Percentiles rank a stretch among this genome's conserved stretches.
Conservation (phyloP, 2,888 invertebrate genomes). For the Molanna angustata region DNA sequence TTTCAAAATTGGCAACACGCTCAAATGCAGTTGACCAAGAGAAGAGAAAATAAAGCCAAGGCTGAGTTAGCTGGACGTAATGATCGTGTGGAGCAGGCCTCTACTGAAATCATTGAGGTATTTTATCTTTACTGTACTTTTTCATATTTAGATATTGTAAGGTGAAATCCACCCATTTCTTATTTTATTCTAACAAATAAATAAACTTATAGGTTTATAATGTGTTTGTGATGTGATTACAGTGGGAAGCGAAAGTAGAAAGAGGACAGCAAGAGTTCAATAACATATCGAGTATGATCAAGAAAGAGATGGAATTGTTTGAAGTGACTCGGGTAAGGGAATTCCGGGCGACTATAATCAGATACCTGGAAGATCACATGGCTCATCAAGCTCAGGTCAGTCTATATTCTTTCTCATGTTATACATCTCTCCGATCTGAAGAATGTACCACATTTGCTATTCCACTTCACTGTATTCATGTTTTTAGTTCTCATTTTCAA, state of each 20-base stretch:
- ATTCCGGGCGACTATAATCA: conserved; percentile 84
- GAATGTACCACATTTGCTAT: no score
- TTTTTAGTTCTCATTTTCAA: no score
- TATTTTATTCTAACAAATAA: not conserved
- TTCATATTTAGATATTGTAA: no score
- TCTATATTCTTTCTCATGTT: no score
- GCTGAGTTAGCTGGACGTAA: conserved; percentile 84
- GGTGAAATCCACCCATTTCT: no score
- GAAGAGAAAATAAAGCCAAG: conserved; percentile 91
- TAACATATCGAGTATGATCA: conserved; percentile 89
- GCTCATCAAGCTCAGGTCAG: conserved; percentile 90
- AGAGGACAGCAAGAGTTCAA: conserved; percentile 95
- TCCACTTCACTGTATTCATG: no score
- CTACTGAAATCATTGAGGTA: conserved; percentile 91
- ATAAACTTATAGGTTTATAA: not conserved
- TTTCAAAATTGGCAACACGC: conserved; percentile 99
- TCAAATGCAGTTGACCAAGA: conserved; percentile 89
- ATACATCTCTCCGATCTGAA: no score
- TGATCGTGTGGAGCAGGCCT: conserved; percentile 86
- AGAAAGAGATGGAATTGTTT: conserved; percentile 90
- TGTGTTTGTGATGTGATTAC: conserved; percentile 33
- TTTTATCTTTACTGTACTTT: conserved; percentile 1
- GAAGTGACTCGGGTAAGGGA: conserved; percentile 85
- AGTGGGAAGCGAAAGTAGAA: conserved; percentile 97
- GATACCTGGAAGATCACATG: conserved; percentile 91